Evolutionary conservation across 2,113 vertebrate species (phyloP), one percentile per base, ranked within the genome.

Genomic region (Neoarius graeffei): DNA sequence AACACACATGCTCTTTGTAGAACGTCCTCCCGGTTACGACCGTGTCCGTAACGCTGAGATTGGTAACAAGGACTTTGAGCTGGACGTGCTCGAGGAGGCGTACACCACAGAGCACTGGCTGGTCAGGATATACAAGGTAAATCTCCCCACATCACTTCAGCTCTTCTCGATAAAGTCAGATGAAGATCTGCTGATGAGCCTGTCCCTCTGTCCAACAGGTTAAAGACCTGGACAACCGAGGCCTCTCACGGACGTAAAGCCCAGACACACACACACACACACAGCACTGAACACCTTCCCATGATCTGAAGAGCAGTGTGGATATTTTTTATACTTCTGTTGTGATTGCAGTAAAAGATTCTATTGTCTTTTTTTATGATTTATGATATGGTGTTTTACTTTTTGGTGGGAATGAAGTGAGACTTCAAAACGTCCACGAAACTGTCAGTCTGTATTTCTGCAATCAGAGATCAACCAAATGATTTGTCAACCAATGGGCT

Each of bases 31-130:
- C 14, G 98, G 98, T 87, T 99, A 99, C 7, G 98, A 99, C 94
- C 92, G 98, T 35, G 98, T 99, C 91, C 96, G 98, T 91, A 99
- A 99, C 0, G 98, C 98, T 0, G 98, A 99, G 90, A 99, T 99
- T 15, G 98, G 98, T 52, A 99, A 99, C 96, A 99, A 99, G 94
- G 98, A 99, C 93, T 99, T 99, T 81, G 98, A 99, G 89, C 96
- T 99, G 92, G 98, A 99, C 1, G 98, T 99, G 73, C 90, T 99
- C 91, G 98, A 99, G 92, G 98, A 99, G 93, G 98, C 98, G 0
- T 99, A 99, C 90, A 99, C 98, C 69, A 99, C 98, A 93, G 98
- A 99, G 92, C 98, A 99, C 84, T 99, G 98, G 98, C 95, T 99
- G 67, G 98, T 99, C 87, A 97, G 98, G 93, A 99, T 99, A 97